These are phyloP conservation scores for Pomacea canaliculata DNA, from an alignment of 2,888 invertebrate genomes.

Conservation along the genomic window DNA sequence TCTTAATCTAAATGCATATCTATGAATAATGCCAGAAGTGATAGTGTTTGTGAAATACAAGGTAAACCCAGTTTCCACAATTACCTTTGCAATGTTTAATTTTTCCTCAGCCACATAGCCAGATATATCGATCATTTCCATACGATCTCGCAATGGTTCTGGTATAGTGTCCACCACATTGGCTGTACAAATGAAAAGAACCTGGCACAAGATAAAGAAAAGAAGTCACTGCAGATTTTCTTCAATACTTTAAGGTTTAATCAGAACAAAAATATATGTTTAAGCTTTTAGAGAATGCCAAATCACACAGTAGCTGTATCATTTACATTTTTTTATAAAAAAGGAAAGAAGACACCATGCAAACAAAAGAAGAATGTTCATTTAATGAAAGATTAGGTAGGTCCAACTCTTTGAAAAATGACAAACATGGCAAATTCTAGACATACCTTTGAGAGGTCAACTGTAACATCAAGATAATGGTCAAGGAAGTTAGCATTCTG, in stretches of 20 bases:
- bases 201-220: conserved; percentile 69
- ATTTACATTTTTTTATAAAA: no score
- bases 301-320: no score
- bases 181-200: conserved; percentile 98
- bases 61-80: background rate
- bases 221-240: background rate
- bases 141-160: conserved; percentile 94
- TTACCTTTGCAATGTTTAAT: conserved; percentile 87
- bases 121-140: conserved; percentile 99
- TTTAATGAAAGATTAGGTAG: no score
- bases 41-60: no score
- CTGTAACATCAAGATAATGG: conserved; percentile 97
- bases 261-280: background rate
- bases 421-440: no score
- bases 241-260: background rate
- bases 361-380: no score
- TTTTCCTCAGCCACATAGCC: conserved; percentile 99
- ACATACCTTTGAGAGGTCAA: conserved; percentile 88
- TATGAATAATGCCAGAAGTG: no score
- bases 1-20: no score
- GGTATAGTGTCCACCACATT: conserved; percentile 96
- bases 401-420: no score
- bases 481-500: conserved; percentile 98
- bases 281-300: no score
- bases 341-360: no score